Percentiles rank a stretch among this genome's conserved stretches.
Evolutionary conservation across 2,113 vertebrate genomes (phyloP).

Genomic region (Sialia sialis): DNA sequence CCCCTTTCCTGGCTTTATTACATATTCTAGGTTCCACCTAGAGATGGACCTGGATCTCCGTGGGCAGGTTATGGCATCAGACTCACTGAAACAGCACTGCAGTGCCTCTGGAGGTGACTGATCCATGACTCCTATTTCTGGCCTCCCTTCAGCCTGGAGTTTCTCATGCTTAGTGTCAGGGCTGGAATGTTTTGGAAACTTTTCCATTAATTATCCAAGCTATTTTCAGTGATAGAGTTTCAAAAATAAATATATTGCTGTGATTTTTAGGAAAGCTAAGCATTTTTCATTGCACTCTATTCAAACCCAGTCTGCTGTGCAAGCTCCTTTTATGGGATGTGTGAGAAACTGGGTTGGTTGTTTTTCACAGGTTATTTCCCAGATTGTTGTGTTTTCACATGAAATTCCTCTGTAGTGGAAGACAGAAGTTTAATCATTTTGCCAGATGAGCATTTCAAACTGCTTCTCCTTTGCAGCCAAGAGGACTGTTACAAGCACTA

Average conservation of each 20-base stretch:
- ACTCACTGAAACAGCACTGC: neutral
- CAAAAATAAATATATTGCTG: neutral
- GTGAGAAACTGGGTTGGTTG: neutral
- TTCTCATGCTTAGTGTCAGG: constrained; percentile 40
- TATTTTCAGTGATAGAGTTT: constrained; percentile 24
- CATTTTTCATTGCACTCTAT: neutral
- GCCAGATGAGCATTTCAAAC: neutral
- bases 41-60: neutral
- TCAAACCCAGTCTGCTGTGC: neutral
- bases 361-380: constrained; percentile 12
- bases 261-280: neutral
- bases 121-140: neutral
- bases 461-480: neutral
- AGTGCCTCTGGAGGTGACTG: neutral
- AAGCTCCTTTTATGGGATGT: neutral
- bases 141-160: neutral
- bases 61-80: neutral
- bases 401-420: neutral
- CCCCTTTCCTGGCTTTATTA: neutral
- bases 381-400: neutral
- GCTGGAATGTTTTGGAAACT: constrained; percentile 37
- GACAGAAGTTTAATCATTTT: neutral
- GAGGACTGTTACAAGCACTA: neutral
- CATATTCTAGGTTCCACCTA: neutral
- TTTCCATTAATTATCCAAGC: neutral